A percentile compares a stretch with the other conserved stretches of the same genome.
These are phyloP conservation scores for Eugnorisma glareosa DNA, from an alignment of 2,888 invertebrate species.

Conservation along the genomic window DNA sequence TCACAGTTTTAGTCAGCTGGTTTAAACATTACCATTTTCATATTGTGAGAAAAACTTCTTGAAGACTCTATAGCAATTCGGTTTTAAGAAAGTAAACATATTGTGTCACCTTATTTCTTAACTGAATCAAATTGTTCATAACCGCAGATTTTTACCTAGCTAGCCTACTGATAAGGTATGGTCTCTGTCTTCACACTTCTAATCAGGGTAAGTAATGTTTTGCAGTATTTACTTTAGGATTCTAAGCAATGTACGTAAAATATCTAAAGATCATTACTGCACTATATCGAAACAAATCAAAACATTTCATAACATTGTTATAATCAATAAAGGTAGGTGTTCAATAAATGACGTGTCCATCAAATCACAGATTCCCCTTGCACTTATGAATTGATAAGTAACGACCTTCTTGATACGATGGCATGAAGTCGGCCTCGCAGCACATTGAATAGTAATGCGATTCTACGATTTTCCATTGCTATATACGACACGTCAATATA, in stretches of 20 bases:
- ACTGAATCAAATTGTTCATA: background rate
- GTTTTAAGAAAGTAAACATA: background rate
- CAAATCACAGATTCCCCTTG: constrained; percentile 62
- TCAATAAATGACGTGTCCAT: constrained; percentile 33
- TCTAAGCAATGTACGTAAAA: background rate
- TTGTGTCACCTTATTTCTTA: constrained; percentile 6
- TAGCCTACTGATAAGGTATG: background rate
- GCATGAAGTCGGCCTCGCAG: constrained; percentile 72
- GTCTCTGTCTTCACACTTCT: background rate
- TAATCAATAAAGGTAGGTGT: constrained; percentile 8
- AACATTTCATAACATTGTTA: background rate
- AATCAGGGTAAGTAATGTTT: background rate
- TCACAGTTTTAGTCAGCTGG: constrained; percentile 12
- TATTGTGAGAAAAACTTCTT: constrained; percentile 6
- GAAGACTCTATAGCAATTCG: constrained; percentile 4
- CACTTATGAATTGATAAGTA: constrained; percentile 70
- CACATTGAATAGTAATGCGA: constrained; percentile 75
- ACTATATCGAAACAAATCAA: background rate
- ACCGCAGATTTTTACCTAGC: background rate
- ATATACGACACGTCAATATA: constrained; percentile 63
- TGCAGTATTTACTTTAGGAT: no score
- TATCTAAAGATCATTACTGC: background rate
- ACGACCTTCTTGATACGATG: constrained; percentile 75
- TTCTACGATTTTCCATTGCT: constrained; percentile 70
- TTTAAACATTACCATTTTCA: constrained; percentile 14